These are phyloP conservation scores for Cremastinae sp. DNA, from an alignment of 2,888 invertebrate genomes.

Conservation along the genomic window DNA sequence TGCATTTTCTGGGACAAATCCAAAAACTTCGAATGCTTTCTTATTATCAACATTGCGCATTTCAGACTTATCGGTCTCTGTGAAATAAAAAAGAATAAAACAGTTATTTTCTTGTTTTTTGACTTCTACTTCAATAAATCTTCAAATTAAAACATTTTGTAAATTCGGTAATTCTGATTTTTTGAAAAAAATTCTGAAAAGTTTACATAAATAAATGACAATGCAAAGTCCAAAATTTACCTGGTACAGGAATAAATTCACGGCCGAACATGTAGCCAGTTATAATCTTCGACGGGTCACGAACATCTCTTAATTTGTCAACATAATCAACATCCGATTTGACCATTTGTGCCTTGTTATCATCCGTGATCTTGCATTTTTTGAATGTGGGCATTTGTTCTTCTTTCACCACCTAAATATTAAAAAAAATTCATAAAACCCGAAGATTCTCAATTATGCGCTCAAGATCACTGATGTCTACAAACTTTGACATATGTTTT, in stretches of 20 bases:
- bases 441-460: too few relatives aligned
- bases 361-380: constrained; percentile 3
- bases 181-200: too few relatives aligned
- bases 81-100: neutral
- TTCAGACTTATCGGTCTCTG: constrained; percentile 51
- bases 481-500: constrained; percentile 49
- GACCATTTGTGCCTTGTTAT: neutral
- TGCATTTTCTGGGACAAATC: constrained; percentile 13
- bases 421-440: too few relatives aligned
- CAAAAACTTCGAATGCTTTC: constrained; percentile 53
- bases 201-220: neutral
- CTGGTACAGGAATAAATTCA: constrained; percentile 57
- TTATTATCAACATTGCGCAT: constrained; percentile 21
- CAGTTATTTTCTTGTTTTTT: too few relatives aligned
- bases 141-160: too few relatives aligned
- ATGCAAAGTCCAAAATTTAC: constrained; percentile 25
- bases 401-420: constrained; percentile 15
- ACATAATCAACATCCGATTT: constrained; percentile 40
- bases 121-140: too few relatives aligned
- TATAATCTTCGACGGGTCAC: constrained; percentile 44
- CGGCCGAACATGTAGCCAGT: constrained; percentile 61
- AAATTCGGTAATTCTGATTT: too few relatives aligned
- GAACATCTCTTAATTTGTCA: constrained; percentile 52
- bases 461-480: neutral
- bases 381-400: constrained; percentile 11